Evolutionary conservation across 2,888 invertebrate genomes (phyloP).

Genomic region (Sinohyriopsis cumingii): DNA sequence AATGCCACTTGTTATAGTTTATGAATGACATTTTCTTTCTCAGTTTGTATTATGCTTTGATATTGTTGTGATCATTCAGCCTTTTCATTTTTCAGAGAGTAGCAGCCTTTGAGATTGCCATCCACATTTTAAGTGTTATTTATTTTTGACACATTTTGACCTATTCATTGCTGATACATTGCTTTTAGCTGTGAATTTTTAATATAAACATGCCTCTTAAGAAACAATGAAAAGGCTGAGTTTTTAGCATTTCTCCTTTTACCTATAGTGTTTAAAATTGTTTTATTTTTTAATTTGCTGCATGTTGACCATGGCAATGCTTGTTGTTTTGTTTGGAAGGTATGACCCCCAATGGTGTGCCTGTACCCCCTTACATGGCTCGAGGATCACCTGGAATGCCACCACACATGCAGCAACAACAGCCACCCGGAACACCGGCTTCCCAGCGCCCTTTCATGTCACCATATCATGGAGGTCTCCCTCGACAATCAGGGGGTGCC

Average conservation of each 20-base stretch:
- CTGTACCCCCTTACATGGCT: slow-evolving; percentile 26
- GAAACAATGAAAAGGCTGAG: neutral
- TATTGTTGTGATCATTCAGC: too few species aligned
- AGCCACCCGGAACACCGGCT: slow-evolving; percentile 18
- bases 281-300: slow-evolving; percentile 24
- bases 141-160: too few species aligned
- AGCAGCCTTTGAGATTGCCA: neutral
- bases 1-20: too few species aligned
- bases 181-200: too few species aligned
- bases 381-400: slow-evolving; percentile 22
- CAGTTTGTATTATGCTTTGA: too few species aligned
- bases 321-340: slow-evolving; percentile 43
- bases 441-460: slow-evolving; percentile 34
- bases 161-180: too few species aligned
- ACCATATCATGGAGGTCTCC: slow-evolving; percentile 37
- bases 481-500: slow-evolving; percentile 29
- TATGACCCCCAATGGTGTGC: slow-evolving; percentile 34
- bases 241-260: neutral
- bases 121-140: too few species aligned
- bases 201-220: too few species aligned
- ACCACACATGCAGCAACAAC: slow-evolving; percentile 19
- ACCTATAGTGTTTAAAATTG: neutral
- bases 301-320: slow-evolving; percentile 25
- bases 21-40: too few species aligned
- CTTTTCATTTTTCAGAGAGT: neutral